Conservation (phyloP, 1,140 invertebrate genomes). For the Cylas formicarius region DNA sequence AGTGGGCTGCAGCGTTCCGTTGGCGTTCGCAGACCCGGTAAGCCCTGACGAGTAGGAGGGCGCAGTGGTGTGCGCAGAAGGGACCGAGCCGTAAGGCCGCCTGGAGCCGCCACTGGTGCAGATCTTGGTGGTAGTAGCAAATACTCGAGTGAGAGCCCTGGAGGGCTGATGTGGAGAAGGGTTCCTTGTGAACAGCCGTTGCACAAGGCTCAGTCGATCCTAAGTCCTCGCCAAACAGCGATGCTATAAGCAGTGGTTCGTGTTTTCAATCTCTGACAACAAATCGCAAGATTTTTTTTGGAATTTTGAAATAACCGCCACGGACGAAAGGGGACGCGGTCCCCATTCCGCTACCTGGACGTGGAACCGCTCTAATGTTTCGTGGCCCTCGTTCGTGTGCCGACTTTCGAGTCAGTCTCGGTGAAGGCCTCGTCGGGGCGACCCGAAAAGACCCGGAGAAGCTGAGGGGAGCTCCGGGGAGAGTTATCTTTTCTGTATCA, state of each 20-base stretch:
- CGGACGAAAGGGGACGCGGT: constrained; percentile 65
- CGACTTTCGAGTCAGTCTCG: constrained; percentile 50
- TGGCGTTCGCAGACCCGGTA: constrained; percentile 29
- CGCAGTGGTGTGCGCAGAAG: constrained; percentile 66
- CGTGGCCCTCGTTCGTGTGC: constrained; percentile 54
- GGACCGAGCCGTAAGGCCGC: too few species aligned
- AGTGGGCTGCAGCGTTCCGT: constrained; percentile 17
- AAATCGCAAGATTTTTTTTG: not conserved
- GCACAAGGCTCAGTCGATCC: constrained; percentile 84
- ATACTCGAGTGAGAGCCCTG: constrained; percentile 74
- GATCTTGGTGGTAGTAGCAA: constrained; percentile 86
- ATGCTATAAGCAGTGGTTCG: constrained; percentile 45
- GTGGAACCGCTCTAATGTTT: constrained; percentile 59
- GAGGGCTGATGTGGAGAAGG: constrained; percentile 84
- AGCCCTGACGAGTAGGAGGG: constrained; percentile 63
- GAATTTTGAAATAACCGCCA: constrained; percentile 26
- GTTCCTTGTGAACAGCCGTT: constrained; percentile 87
- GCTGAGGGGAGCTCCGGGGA: constrained; percentile 64
- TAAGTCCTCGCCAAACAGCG: constrained; percentile 62
- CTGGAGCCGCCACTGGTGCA: constrained; percentile 73
- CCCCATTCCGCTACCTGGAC: constrained; percentile 66
- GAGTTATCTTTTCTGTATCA: constrained; percentile 77
- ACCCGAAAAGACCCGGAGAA: constrained; percentile 64
- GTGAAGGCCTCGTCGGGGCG: constrained; percentile 49
- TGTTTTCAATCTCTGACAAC: constrained; percentile 1